Conservation (phyloP, 2,888 invertebrate species). For the Apamea sordens region DNA sequence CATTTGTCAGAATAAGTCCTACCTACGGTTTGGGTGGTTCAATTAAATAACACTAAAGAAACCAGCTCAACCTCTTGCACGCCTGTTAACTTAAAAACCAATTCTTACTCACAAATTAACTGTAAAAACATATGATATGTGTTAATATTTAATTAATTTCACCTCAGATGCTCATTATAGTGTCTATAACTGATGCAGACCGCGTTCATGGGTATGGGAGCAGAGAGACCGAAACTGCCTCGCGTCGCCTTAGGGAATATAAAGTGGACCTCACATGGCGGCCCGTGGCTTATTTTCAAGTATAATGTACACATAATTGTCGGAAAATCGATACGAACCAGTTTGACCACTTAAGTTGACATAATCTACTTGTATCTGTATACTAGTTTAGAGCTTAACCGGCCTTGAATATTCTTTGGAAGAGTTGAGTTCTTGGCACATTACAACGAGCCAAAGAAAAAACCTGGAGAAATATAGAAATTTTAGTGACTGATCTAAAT, state of each 20-base stretch:
- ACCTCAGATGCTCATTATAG: slow-evolving; percentile 34
- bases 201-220: slow-evolving; percentile 63
- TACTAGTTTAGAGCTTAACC: background rate
- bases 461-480: background rate
- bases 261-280: slow-evolving; percentile 68
- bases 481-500: background rate
- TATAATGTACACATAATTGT: slow-evolving; percentile 33
- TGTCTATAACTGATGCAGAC: slow-evolving; percentile 57
- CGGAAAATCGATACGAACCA: slow-evolving; percentile 54
- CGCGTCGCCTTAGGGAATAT: slow-evolving; percentile 55
- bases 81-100: slow-evolving; percentile 16
- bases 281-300: slow-evolving; percentile 42
- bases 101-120: slow-evolving; percentile 37
- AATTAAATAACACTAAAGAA: background rate
- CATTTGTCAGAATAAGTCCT: background rate
- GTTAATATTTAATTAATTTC: slow-evolving; percentile 59
- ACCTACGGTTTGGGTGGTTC: slow-evolving; percentile 5
- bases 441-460: background rate
- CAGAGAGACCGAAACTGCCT: slow-evolving; percentile 55
- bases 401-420: slow-evolving; percentile 3
- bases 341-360: slow-evolving; percentile 49
- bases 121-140: slow-evolving; percentile 46
- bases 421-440: background rate
- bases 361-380: slow-evolving; percentile 35
- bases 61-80: slow-evolving; percentile 14